A percentile compares a stretch with the other conserved stretches of the same genome.
Evolutionary conservation across 1,140 invertebrate genomes (phyloP).

Genomic region (Bilobella aurantiaca): DNA sequence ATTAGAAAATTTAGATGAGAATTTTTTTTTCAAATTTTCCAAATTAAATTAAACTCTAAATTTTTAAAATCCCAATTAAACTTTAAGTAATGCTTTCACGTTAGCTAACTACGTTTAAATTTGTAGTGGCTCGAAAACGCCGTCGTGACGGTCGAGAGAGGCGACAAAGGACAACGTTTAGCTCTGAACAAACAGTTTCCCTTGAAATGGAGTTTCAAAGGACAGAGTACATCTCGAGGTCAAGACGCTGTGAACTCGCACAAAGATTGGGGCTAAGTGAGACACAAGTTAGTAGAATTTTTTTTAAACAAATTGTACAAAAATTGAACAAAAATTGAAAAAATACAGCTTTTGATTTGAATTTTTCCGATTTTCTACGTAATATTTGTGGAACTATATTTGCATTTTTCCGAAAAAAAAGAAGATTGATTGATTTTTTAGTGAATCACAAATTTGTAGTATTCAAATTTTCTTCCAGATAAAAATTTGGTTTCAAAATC

Average conservation of each 20-base stretch:
- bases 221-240: conserved; percentile 81
- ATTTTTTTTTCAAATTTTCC: too few species aligned
- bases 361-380: too few species aligned
- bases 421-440: conserved; percentile 38
- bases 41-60: too few species aligned
- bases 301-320: too few species aligned
- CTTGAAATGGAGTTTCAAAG: conserved; percentile 81
- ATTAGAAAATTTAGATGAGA: too few species aligned
- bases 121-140: conserved; percentile 65
- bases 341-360: background rate
- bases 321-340: too few species aligned
- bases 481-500: conserved; percentile 95
- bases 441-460: conserved; percentile 58
- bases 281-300: conserved; percentile 47
- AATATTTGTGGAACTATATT: too few species aligned
- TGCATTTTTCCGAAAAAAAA: too few species aligned
- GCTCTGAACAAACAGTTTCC: conserved; percentile 77
- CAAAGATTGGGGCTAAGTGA: conserved; percentile 70
- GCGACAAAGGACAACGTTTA: conserved; percentile 86
- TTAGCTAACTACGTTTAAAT: too few species aligned
- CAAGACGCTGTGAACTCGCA: conserved; percentile 74
- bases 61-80: too few species aligned
- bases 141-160: conserved; percentile 73
- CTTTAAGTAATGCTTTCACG: too few species aligned
- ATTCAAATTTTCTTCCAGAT: conserved; percentile 47